These are phyloP conservation scores for Pteropus rufus DNA, from an alignment of 2,797 vertebrate genomes.

Conservation along the genomic window DNA sequence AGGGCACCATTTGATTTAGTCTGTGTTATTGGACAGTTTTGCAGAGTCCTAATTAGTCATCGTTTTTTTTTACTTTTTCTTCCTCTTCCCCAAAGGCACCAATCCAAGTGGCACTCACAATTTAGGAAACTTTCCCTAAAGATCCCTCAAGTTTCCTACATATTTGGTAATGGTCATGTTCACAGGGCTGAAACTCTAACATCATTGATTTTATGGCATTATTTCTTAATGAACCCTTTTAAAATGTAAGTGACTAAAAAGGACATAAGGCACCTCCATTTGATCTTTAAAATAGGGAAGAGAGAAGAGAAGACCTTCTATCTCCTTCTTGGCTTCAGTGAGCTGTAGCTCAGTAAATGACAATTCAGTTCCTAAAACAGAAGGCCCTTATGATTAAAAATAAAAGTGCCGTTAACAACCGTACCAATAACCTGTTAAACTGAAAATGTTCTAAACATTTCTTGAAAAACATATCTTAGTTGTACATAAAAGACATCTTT, in stretches of 20 bases:
- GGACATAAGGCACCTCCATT: background rate
- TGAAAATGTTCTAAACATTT: constrained; percentile 36
- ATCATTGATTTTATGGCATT: constrained; percentile 34
- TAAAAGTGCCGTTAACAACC: background rate
- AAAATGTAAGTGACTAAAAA: constrained; percentile 41
- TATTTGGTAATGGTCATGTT: background rate
- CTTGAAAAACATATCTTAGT: constrained; percentile 37
- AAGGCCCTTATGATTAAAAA: constrained; percentile 31
- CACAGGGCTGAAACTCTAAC: background rate
- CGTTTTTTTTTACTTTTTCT: constrained; percentile 20
- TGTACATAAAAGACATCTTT: background rate
- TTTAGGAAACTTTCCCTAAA: constrained; percentile 25
- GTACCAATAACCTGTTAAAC: constrained; percentile 25
- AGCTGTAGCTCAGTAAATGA: background rate
- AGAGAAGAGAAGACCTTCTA: constrained; percentile 36
- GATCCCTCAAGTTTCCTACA: background rate
- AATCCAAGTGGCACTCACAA: background rate
- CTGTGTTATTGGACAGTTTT: background rate
- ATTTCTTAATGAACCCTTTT: constrained; percentile 19
- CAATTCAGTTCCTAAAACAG: constrained; percentile 1
- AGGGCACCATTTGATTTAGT: background rate
- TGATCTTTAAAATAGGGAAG: constrained; percentile 61
- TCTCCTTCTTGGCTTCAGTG: constrained; percentile 5
- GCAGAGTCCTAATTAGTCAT: background rate
- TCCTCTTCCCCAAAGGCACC: background rate